Conservation (phyloP, 2,797 vertebrate genomes). For the Cyclopterus lumpus region DNA sequence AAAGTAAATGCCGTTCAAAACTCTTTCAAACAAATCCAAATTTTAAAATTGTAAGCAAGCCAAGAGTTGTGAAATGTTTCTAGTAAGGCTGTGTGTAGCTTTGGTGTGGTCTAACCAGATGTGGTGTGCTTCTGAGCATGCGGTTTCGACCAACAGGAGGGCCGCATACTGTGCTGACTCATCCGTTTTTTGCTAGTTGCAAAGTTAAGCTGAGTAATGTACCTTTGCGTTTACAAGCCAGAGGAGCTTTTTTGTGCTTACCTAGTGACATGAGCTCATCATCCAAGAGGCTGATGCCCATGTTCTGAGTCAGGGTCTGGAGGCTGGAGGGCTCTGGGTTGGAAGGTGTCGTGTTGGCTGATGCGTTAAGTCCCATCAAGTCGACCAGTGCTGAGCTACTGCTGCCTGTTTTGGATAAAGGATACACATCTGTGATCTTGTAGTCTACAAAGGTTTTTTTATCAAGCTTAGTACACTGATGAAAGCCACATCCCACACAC, state of each 20-base stretch:
- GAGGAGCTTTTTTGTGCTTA: conserved; percentile 71
- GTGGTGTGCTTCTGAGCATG: conserved; percentile 9
- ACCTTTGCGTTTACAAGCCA: conserved; percentile 26
- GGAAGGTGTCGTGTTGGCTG: conserved; percentile 72
- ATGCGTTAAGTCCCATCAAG: conserved; percentile 90
- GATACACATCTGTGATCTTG: not conserved
- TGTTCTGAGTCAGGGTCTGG: conserved; percentile 77
- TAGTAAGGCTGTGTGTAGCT: conserved; percentile 5
- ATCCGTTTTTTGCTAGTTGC: conserved; percentile 20
- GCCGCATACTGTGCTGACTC: conserved; percentile 32
- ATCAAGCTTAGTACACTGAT: not conserved
- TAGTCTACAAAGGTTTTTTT: not conserved
- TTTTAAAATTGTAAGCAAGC: not conserved
- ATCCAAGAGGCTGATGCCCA: conserved; percentile 90
- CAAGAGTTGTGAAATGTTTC: not conserved
- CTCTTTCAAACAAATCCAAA: not conserved
- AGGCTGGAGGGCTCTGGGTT: conserved; percentile 79
- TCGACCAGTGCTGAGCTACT: conserved; percentile 91
- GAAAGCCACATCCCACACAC: not conserved
- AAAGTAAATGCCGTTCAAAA: not conserved
- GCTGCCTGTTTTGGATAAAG: conserved; percentile 69
- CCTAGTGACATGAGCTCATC: conserved; percentile 98
- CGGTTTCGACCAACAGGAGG: conserved; percentile 17
- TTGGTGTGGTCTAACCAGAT: conserved; percentile 42
- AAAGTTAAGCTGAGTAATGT: conserved; percentile 5